These are phyloP conservation scores for Sorex maritimensis DNA, from an alignment of 2,797 vertebrate genomes.

Conservation along the genomic window DNA sequence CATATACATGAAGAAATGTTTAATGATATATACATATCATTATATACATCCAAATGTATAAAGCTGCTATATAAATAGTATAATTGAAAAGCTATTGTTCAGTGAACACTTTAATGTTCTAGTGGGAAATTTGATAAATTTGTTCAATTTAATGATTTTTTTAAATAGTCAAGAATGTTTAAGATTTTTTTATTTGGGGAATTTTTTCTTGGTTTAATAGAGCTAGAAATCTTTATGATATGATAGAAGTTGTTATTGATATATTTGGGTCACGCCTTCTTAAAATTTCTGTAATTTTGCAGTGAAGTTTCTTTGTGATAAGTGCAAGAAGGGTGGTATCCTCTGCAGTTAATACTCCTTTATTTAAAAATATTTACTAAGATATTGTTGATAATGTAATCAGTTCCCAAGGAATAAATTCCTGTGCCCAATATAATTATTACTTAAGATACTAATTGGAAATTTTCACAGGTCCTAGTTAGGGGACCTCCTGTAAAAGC, in stretches of 20 bases:
- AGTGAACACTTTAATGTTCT: slow-evolving; percentile 60
- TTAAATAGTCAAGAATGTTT: slow-evolving; percentile 48
- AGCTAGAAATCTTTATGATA: slow-evolving; percentile 16
- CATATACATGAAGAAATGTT: neutral
- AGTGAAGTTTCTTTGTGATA: slow-evolving; percentile 42
- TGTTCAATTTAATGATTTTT: slow-evolving; percentile 67
- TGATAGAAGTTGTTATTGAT: slow-evolving; percentile 37
- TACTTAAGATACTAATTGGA: slow-evolving; percentile 3
- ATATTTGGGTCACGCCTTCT: slow-evolving; percentile 50
- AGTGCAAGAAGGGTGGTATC: neutral
- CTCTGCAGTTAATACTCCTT: slow-evolving; percentile 1
- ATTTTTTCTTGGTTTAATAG: slow-evolving; percentile 48
- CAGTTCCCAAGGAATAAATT: neutral
- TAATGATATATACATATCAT: slow-evolving; percentile 69
- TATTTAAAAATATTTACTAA: slow-evolving; percentile 22
- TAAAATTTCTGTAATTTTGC: slow-evolving; percentile 51
- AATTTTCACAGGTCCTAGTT: neutral
- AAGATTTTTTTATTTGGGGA: slow-evolving; percentile 64
- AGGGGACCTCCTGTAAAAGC: neutral
- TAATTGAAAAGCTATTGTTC: slow-evolving; percentile 70
- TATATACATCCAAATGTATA: slow-evolving; percentile 65
- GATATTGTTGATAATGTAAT: slow-evolving; percentile 30
- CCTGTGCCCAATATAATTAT: neutral
- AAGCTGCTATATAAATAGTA: slow-evolving; percentile 72
- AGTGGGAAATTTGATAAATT: slow-evolving; percentile 60